Conservation (phyloP, 2,888 invertebrate genomes). For the Amblyteles armatorius region DNA sequence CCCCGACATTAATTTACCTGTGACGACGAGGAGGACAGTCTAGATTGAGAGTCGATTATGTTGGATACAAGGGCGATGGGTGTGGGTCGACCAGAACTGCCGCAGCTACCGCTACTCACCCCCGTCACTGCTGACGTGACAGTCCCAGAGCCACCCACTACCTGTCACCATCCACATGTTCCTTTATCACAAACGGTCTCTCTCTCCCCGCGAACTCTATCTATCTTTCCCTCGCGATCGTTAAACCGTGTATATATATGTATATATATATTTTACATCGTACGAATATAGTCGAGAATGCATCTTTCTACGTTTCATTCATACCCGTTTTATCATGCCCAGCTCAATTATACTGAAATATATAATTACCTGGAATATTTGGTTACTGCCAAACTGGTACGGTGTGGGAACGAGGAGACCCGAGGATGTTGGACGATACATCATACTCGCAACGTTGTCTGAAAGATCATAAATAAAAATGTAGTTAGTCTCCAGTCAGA, state of each 20-base stretch:
- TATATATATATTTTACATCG: conserved; percentile 2
- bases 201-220: conserved; percentile 27
- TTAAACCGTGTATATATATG: neutral
- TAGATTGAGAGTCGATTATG: conserved; percentile 85
- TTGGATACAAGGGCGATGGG: conserved; percentile 86
- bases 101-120: conserved; percentile 85
- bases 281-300: conserved; percentile 10
- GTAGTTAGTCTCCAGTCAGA: neutral
- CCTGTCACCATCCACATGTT: conserved; percentile 82
- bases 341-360: neutral
- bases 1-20: conserved; percentile 80
- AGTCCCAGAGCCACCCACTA: conserved; percentile 85
- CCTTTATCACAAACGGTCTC: conserved; percentile 70
- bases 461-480: neutral
- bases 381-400: conserved; percentile 87
- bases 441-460: conserved; percentile 86
- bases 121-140: conserved; percentile 82
- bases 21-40: conserved; percentile 81
- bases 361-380: conserved; percentile 88
- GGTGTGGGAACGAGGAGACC: conserved; percentile 87
- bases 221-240: conserved; percentile 1
- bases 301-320: conserved; percentile 37
- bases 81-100: conserved; percentile 83
- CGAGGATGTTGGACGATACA: conserved; percentile 89
- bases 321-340: conserved; percentile 44